Evolutionary conservation across 2,888 invertebrate genomes (phyloP).

Genomic region (Mesorhabditis sp.): DNA sequence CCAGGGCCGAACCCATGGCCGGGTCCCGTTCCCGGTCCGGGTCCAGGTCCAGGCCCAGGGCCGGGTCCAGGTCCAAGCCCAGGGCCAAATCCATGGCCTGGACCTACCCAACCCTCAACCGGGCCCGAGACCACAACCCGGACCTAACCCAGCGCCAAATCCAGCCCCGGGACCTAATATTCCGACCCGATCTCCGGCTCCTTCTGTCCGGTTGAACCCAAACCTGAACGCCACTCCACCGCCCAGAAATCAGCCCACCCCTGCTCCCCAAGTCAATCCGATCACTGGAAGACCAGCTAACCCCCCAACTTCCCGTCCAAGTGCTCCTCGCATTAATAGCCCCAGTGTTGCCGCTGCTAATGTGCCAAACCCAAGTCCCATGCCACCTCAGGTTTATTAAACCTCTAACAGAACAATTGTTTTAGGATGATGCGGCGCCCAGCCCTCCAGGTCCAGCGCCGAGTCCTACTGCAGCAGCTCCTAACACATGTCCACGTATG

Average conservation of each 20-base stretch:
- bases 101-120: not conserved
- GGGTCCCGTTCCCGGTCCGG: not conserved
- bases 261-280: not conserved
- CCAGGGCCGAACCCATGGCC: not conserved
- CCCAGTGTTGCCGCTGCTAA: too few species aligned
- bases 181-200: too few species aligned
- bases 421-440: too few species aligned
- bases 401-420: too few species aligned
- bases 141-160: not conserved
- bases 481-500: not conserved
- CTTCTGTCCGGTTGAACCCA: not conserved
- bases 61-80: not conserved
- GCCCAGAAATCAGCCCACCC: not conserved
- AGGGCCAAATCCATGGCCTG: not conserved
- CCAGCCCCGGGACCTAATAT: not conserved
- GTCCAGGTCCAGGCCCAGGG: not conserved
- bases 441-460: not conserved
- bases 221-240: not conserved
- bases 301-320: too few species aligned
- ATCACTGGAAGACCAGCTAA: too few species aligned
- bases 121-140: not conserved
- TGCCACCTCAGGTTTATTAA: too few species aligned
- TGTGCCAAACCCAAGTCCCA: too few species aligned
- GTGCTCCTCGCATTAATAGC: too few species aligned
- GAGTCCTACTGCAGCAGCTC: not conserved